phyloP scores from a whole-genome alignment of 1,140 invertebrate genomes.

The Drosophila pandora region DNA sequence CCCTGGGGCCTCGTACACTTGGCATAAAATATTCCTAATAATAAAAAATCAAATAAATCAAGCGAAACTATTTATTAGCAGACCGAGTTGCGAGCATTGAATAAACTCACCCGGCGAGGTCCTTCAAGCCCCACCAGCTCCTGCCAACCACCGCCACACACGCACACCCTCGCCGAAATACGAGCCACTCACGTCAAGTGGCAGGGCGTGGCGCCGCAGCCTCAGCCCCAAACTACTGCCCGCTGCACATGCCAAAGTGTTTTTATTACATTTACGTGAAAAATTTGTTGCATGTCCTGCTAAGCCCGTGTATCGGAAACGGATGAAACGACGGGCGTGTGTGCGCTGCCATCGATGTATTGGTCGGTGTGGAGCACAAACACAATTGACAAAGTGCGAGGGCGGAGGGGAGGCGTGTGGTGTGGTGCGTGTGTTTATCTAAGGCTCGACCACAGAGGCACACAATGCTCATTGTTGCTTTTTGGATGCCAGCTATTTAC shows the following conservation, averaged over 20 bases:
- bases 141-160: conserved; percentile 4
- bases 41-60: conserved; percentile 80
- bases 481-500: conserved; percentile 60
- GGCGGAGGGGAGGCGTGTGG: background rate
- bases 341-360: conserved; percentile 42
- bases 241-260: conserved; percentile 69
- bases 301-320: conserved; percentile 63
- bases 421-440: conserved; percentile 68
- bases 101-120: background rate
- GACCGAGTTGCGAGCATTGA: conserved; percentile 15
- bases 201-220: conserved; percentile 23
- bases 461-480: conserved; percentile 74
- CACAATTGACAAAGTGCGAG: conserved; percentile 54
- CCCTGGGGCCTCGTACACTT: conserved; percentile 53
- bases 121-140: conserved; percentile 1
- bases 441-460: conserved; percentile 50
- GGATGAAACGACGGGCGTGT: conserved; percentile 1
- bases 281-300: conserved; percentile 79
- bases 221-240: background rate
- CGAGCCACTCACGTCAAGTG: conserved; percentile 53
- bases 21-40: conserved; percentile 78
- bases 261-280: conserved; percentile 83
- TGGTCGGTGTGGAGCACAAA: conserved; percentile 52
- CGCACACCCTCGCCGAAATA: background rate
- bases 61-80: conserved; percentile 71